phyloP scores from a whole-genome alignment of 2,888 invertebrate genomes.

The Clanis bilineata region DNA sequence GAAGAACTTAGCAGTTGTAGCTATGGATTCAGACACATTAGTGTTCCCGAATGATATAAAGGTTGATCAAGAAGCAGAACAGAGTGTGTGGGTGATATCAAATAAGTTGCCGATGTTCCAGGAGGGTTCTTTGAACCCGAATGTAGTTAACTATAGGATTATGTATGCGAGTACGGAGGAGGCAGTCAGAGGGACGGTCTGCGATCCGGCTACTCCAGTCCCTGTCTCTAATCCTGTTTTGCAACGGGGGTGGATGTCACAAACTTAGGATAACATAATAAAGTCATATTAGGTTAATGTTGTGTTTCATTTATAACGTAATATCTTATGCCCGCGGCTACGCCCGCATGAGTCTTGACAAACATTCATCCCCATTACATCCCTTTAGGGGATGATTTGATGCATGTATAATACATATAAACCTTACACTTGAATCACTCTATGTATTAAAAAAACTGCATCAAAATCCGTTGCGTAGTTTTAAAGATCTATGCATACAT shows the following conservation, averaged over 20 bases:
- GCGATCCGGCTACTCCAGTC: conserved; percentile 81
- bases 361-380: too few species aligned
- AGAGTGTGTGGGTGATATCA: conserved; percentile 89
- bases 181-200: conserved; percentile 85
- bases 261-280: conserved; percentile 22
- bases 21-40: conserved; percentile 83
- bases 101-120: conserved; percentile 89
- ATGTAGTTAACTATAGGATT: conserved; percentile 88
- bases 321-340: too few species aligned
- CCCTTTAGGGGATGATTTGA: too few species aligned
- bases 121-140: conserved; percentile 83
- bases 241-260: conserved; percentile 42
- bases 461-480: too few species aligned
- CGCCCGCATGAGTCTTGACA: too few species aligned
- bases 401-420: too few species aligned
- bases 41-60: conserved; percentile 92
- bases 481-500: too few species aligned
- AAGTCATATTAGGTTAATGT: not conserved
- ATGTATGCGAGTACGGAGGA: conserved; percentile 85
- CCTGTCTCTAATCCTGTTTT: conserved; percentile 19
- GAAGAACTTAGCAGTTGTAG: conserved; percentile 84
- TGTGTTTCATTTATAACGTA: not conserved
- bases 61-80: conserved; percentile 85
- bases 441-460: too few species aligned
- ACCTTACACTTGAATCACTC: too few species aligned